Base-by-base conservation (phyloP, 1,140 invertebrate species). In the Drosophila baimaii region DNA sequence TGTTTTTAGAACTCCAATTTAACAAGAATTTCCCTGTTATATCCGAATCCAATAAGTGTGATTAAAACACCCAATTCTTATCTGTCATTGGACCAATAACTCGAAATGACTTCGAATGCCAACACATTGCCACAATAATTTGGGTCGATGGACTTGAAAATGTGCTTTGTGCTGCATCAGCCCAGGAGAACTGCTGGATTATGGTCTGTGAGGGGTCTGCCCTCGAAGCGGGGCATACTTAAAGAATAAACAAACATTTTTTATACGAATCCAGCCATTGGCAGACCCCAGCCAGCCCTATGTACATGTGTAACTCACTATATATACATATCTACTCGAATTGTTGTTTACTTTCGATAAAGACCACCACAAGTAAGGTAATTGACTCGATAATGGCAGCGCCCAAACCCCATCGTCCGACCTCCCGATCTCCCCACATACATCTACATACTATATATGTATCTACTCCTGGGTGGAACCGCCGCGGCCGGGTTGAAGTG, bases 331-430 rank as follows among this genome's bases (percentile, higher is more conserved):
- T 54, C 31, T 10, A 25, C 55, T 57, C 33, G 39, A 61, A 66
- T 71, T 64, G 72, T 79, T 83, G 81, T 83, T 83, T 83, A 83
- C 81, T 69, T 84, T 83, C 77, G 81, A 83, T 83, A 83, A 83
- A 83, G 80, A 76, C 44, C 61, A 46, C 69, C 57, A 62, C 58
- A 62, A 62, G 59, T 70, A 83, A 76, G 61, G 66, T 83, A 83
- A 83, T 79, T 79, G 81, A 83, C 77, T 84, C 59, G 65, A 83
- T 83, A 76, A 78, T 82, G 74, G 79, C 46, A n/a, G 35, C 27
- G 19, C 19, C 56, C 62, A 62, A 47, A 44, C 49, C 41, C 6
- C 17, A 58, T n/a, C 12, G 17, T 17, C 55, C 44, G 27, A 49
- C 29, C 19, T 23, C 29, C 51, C 44, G 31, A 41, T 54, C 46